Evolutionary conservation across 2,113 vertebrate species (phyloP).

Genomic region (Hemiscyllium ocellatum): DNA sequence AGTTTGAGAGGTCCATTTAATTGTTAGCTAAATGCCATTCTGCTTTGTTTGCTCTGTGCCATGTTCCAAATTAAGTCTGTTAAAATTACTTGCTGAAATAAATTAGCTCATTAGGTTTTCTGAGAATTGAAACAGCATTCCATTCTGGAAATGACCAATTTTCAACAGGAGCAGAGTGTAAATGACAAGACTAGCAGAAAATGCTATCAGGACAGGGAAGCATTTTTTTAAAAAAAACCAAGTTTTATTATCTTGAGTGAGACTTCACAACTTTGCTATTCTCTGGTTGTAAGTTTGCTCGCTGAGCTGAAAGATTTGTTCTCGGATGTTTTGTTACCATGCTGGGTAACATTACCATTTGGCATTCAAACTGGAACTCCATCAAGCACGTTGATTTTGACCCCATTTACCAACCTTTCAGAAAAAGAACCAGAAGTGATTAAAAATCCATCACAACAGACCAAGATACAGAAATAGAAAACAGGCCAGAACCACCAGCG

Average conservation of each 20-base stretch:
- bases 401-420: too few species aligned
- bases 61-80: neutral
- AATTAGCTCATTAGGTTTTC: neutral
- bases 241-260: neutral
- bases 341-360: too few species aligned
- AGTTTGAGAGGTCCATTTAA: neutral
- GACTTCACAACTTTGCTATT: neutral
- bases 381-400: too few species aligned
- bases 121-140: neutral
- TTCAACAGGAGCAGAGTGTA: neutral
- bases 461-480: too few species aligned
- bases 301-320: too few species aligned
- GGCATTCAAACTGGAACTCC: too few species aligned
- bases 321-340: too few species aligned
- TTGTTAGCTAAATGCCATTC: neutral
- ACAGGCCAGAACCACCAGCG: too few species aligned
- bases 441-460: too few species aligned
- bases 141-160: neutral
- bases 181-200: neutral
- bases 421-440: too few species aligned
- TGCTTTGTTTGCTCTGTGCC: neutral
- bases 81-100: neutral
- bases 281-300: too few species aligned
- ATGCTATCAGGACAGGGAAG: neutral
- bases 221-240: neutral